These are phyloP conservation scores for Limosa lapponica DNA, from an alignment of 2,797 vertebrate genomes.

Conservation along the genomic window DNA sequence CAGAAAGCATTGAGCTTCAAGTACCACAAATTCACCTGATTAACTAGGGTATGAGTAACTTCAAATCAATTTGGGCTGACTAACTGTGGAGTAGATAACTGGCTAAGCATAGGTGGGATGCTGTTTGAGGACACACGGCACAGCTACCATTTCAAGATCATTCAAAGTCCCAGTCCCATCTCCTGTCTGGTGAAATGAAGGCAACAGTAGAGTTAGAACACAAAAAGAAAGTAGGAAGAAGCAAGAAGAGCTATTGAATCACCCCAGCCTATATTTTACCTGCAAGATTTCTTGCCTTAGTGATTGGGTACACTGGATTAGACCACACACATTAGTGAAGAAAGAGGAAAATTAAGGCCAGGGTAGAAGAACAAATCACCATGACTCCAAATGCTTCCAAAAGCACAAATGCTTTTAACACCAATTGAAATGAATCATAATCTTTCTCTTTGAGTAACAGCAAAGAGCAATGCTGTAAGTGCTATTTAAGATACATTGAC, in stretches of 20 bases:
- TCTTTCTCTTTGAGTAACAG: not conserved
- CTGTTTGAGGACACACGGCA: not conserved
- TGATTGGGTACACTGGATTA: not conserved
- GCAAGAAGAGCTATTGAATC: not conserved
- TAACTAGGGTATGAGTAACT: not conserved
- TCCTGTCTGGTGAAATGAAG: not conserved
- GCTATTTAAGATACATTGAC: not conserved
- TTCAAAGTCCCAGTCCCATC: not conserved
- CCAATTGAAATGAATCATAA: not conserved
- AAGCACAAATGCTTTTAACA: not conserved
- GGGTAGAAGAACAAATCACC: not conserved
- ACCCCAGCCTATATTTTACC: not conserved
- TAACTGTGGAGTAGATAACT: not conserved
- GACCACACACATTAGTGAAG: not conserved
- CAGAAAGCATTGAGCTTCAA: not conserved
- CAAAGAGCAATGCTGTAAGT: not conserved
- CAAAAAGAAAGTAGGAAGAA: not conserved
- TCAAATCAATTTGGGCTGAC: not conserved
- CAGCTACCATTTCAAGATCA: not conserved
- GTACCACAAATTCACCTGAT: not conserved
- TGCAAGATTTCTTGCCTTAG: not conserved
- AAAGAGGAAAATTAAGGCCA: not conserved
- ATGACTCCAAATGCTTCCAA: not conserved
- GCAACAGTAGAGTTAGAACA: not conserved
- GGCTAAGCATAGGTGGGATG: not conserved